A percentile compares a stretch with the other conserved stretches of the same genome.
These are phyloP conservation scores for Mallotus villosus DNA, from an alignment of 2,797 vertebrate species.

Conservation along the genomic window DNA sequence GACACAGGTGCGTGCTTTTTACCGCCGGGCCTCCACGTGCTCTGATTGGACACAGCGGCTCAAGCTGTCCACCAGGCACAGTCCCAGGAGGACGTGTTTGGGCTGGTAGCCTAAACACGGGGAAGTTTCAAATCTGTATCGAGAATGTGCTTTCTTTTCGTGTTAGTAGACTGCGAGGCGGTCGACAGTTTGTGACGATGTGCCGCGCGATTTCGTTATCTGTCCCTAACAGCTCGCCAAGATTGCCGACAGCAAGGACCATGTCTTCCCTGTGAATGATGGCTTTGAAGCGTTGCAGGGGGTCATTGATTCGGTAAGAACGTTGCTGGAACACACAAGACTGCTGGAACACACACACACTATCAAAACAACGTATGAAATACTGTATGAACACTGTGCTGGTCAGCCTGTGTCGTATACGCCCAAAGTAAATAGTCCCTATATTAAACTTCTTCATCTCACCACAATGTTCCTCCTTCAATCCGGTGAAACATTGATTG, in stretches of 20 bases:
- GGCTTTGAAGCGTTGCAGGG: slow-evolving; percentile 95
- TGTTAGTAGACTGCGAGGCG: too few species aligned
- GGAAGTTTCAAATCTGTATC: too few species aligned
- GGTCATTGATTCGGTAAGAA: slow-evolving; percentile 94
- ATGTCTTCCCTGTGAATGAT: slow-evolving; percentile 96
- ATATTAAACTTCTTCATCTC: not conserved
- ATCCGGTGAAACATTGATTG: slow-evolving; percentile 22
- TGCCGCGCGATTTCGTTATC: not conserved
- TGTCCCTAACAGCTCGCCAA: slow-evolving; percentile 83
- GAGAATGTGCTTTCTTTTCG: too few species aligned
- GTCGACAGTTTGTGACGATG: not conserved
- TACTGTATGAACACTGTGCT: not conserved
- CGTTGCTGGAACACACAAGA: not conserved
- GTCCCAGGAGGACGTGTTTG: not conserved
- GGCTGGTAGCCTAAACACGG: too few species aligned
- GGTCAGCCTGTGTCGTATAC: not conserved
- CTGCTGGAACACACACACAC: slow-evolving; percentile 5
- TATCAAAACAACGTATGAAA: too few species aligned
- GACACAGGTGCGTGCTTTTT: slow-evolving; percentile 84
- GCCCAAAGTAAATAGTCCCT: not conserved
- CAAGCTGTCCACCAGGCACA: not conserved
- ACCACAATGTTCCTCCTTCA: not conserved
- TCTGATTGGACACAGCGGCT: slow-evolving; percentile 9
- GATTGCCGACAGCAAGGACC: slow-evolving; percentile 95
- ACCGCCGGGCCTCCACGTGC: not conserved